Evolutionary conservation across 1,140 invertebrate species (phyloP), one percentile per base, ranked within the genome.

Genomic region (Doryteuthis pealeii): DNA sequence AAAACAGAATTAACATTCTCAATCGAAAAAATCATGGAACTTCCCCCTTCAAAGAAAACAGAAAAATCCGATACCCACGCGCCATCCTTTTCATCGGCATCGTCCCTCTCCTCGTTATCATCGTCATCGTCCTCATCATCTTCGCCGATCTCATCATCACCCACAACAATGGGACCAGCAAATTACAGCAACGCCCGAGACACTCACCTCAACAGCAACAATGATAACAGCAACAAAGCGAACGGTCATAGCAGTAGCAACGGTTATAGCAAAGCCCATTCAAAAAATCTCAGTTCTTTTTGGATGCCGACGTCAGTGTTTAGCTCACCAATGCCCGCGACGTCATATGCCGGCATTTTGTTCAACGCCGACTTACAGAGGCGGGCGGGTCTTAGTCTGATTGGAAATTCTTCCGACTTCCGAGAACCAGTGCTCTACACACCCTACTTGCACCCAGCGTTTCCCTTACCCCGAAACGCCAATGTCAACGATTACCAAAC

Each of bases 1-100:
- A 83, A 80, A 74, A 76, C 80, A 26, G 76, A 75, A 58, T 78
- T 84, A 26, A 75, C 83, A 3, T 84, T 84, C 67, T 84, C 83
- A n/a, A 84, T 84, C 22, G 83, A 84, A 68, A 82, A 78, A 74
- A 79, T 84, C 26, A 84, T 84, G 70, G 82, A 74, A 22, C 26
- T 62, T 22, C 18, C 54, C 5, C 54, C 54, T 22, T 62, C 54
- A 22, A 62, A 62, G 54, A 22, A 28, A 28, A 62, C 10, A 5
- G 26, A 62, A n/a, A 62, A 62, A 62, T 6, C 35, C 35, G 35
- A 40, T 10, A 40, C 35, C 4, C 35, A 40, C 10, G 35, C 35
- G 35, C 10, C 35, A 10, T 40, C 35, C 3, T 40, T 40, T 40
- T 40, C 35, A 10, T 40, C 35, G 10, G 35, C 35, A 40, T 40